Percentiles rank a stretch among this genome's conserved stretches.
Conservation (phyloP, 2,797 vertebrate species). For the Sebastes hubbsi region DNA sequence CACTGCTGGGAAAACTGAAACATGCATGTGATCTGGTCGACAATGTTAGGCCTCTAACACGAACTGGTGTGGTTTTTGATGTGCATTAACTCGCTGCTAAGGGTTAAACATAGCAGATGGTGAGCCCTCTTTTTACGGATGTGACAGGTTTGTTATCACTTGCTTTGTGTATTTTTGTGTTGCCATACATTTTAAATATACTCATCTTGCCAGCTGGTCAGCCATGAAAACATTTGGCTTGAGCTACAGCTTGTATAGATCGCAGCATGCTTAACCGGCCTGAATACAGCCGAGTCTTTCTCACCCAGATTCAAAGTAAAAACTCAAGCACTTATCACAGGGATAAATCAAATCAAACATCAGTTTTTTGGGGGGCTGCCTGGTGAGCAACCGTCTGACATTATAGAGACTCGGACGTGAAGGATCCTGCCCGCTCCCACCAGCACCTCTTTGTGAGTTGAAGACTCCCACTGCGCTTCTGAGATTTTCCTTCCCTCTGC, state of each 20-base stretch:
- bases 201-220: background rate
- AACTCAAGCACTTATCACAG: conserved; percentile 27
- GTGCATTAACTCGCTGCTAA: background rate
- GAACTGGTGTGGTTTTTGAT: background rate
- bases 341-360: conserved; percentile 15
- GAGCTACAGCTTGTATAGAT: background rate
- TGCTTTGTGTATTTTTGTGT: background rate
- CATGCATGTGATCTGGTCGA: background rate
- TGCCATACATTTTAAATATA: background rate
- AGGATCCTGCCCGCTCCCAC: conserved; percentile 49
- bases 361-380: background rate
- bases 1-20: background rate
- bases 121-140: background rate
- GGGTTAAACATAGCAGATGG: background rate
- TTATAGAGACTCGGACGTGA: conserved; percentile 12
- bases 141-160: background rate
- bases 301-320: conserved; percentile 9
- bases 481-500: conserved; percentile 44
- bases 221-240: background rate
- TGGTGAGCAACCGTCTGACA: conserved; percentile 17
- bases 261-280: background rate
- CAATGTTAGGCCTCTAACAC: background rate
- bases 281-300: background rate
- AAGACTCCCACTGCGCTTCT: conserved; percentile 44
- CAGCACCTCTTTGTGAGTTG: conserved; percentile 51